These are phyloP conservation scores for Epirrita christyi DNA, from an alignment of 2,888 invertebrate species.

Conservation along the genomic window DNA sequence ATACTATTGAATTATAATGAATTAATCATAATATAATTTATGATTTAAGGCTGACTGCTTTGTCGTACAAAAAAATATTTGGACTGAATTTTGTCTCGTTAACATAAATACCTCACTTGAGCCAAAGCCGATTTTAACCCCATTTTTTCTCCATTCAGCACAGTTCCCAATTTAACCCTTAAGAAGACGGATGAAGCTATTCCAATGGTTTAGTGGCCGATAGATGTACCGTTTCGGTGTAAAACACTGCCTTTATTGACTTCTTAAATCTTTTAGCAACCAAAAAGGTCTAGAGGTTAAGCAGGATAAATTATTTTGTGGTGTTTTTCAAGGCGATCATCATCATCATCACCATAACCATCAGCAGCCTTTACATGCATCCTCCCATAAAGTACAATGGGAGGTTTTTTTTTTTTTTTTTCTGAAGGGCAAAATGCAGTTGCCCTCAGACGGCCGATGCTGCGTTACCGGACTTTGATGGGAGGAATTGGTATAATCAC, in stretches of 20 bases:
- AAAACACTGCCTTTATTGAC: conserved; percentile 44
- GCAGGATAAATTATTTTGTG: conserved; percentile 33
- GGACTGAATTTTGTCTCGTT: conserved; percentile 14
- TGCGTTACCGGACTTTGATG: no score
- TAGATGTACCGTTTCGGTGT: conserved; percentile 39
- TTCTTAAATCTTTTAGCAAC: conserved; percentile 42
- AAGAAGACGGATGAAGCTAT: conserved; percentile 44
- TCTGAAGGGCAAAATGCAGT: no score
- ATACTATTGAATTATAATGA: no score
- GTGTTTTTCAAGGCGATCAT: conserved; percentile 25
- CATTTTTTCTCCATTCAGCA: conserved; percentile 34
- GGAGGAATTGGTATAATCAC: no score
- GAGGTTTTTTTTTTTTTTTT: no score
- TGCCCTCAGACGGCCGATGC: no score
- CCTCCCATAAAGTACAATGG: no score
- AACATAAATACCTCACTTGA: conserved; percentile 11
- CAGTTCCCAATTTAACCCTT: conserved; percentile 39
- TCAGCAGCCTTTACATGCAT: no score
- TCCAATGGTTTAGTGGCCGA: conserved; percentile 43
- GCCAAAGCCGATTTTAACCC: conserved; percentile 15
- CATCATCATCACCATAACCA: no score
- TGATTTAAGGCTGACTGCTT: no score
- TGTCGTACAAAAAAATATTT: no score
- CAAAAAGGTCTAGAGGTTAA: conserved; percentile 25
- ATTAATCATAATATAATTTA: no score